phyloP scores from a whole-genome alignment of 2,888 invertebrate genomes.

The Graphium colonna region DNA sequence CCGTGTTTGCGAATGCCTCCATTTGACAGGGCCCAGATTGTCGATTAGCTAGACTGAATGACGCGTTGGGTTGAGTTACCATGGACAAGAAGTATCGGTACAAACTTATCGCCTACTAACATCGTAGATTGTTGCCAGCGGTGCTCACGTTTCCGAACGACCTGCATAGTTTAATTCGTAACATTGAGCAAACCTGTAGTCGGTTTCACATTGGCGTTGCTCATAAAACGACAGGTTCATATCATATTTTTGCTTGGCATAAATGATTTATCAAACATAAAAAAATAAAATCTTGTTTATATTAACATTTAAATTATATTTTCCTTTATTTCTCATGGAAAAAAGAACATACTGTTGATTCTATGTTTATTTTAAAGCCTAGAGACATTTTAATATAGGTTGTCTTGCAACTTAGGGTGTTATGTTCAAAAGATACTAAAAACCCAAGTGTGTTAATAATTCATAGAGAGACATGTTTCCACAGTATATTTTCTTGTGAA shows the following conservation, averaged over 20 bases:
- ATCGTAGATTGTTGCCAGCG: neutral
- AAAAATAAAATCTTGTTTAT: too few relatives aligned
- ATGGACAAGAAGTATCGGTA: neutral
- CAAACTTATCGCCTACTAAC: too few relatives aligned
- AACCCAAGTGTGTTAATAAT: neutral
- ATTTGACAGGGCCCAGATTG: constrained; percentile 1
- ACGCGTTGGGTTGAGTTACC: neutral
- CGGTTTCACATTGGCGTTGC: neutral
- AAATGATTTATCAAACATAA: too few relatives aligned
- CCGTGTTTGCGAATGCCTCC: constrained; percentile 3
- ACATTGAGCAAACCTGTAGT: too few relatives aligned
- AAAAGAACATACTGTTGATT: too few relatives aligned
- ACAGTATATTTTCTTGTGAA: neutral
- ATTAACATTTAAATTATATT: too few relatives aligned
- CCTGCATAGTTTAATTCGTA: neutral
- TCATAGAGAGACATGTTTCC: neutral
- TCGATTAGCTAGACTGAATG: neutral
- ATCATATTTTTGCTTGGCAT: too few relatives aligned
- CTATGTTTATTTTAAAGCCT: too few relatives aligned
- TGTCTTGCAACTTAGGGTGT: too few relatives aligned
- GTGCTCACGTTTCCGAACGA: constrained; percentile 1
- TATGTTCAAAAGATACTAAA: too few relatives aligned
- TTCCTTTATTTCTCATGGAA: too few relatives aligned
- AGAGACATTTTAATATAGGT: too few relatives aligned
- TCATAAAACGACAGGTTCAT: neutral